Evolutionary conservation across 2,113 vertebrate genomes (phyloP), one percentile per base, ranked within the genome.

Genomic region (Zosterops japonicus): DNA sequence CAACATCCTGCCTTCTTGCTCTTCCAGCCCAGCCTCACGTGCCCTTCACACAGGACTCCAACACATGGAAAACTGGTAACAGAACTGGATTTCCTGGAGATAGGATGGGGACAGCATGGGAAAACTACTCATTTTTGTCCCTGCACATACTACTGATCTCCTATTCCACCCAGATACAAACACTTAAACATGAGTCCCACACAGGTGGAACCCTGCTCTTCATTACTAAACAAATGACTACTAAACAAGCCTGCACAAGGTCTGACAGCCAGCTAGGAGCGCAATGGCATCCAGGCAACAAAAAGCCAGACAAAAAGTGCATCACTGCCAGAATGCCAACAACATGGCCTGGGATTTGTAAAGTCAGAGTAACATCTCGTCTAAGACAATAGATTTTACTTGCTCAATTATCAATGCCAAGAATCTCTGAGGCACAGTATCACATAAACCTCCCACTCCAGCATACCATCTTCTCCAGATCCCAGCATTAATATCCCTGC

Each of bases 1-100:
- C 94, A 99, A 84, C 99, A 99, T 99, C 89, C 65, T 96, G 75
- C 21, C 75, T 53, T 68, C 59, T 60, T 59, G 24, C 33, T 31
- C 31, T 24, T 75, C 63, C 17, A 57, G 77, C 19, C 74, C 16
- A 20, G 74, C 29, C 42, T 39, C 60, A 29, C 0, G 5, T 19
- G 35, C 17, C 71, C 29, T n/a, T 90, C 89, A 89, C 39, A 65
- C 4, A 33, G 44, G 57, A 92, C 25, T 53, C 7, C 0, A 86
- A 83, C 11, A 88, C 33, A 69, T 3, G 28, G 69, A 70, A 77
- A 96, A 89, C 14, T n/a, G 22, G 53, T 47, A 56, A 93, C 14
- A 86, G 53, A 68, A 33, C 4, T 1, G 27, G 36, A 82, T 64
- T 85, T 67, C 52, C 59, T 64, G 64, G 14, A 29, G 16, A 76